phyloP scores from a whole-genome alignment of 2,797 vertebrate species.

The Eulemur mongoz region DNA sequence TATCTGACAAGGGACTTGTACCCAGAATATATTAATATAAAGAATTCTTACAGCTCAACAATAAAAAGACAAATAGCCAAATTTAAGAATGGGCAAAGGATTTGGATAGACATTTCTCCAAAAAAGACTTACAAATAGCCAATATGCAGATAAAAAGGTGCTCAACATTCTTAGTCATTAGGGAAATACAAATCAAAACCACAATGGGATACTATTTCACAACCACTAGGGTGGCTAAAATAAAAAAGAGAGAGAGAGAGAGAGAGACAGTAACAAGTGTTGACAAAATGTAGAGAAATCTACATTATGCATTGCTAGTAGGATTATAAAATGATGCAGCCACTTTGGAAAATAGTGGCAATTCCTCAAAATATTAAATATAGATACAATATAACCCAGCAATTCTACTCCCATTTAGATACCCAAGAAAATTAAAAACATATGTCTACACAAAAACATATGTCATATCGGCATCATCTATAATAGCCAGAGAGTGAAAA shows the following conservation, averaged over 20 bases:
- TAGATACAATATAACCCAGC: neutral
- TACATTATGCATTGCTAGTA: neutral
- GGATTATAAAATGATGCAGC: neutral
- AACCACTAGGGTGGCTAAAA: neutral
- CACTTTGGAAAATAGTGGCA: neutral
- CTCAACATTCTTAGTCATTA: neutral
- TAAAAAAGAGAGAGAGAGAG: neutral
- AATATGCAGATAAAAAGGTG: neutral
- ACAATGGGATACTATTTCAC: neutral
- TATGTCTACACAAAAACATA: neutral
- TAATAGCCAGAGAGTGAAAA: neutral
- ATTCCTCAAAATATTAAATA: neutral
- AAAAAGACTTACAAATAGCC: neutral
- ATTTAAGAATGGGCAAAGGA: neutral
- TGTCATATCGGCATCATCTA: neutral
- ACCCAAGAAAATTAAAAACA: neutral
- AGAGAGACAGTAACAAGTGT: neutral
- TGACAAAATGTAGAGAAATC: neutral
- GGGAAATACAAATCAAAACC: neutral
- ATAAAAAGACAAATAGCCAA: neutral
- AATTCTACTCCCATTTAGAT: neutral
- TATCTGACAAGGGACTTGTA: neutral
- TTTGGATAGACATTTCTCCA: neutral
- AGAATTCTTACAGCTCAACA: neutral
- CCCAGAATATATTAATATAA: neutral